phyloP scores from a whole-genome alignment of 1,140 invertebrate genomes.

The Drosophila melanica region DNA sequence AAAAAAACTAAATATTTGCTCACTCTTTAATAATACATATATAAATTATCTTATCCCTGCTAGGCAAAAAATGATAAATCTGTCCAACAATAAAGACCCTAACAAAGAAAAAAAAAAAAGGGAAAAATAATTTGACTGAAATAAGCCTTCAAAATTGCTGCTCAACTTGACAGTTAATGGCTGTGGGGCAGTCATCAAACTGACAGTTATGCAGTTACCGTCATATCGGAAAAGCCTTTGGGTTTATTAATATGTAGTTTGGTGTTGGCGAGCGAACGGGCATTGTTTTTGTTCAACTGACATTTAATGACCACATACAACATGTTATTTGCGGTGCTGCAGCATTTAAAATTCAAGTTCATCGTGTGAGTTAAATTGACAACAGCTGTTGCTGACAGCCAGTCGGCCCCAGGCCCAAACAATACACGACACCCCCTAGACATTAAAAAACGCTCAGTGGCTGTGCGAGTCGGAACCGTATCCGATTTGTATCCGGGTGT shows the following conservation, averaged over 20 bases:
- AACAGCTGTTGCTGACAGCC: conserved; percentile 71
- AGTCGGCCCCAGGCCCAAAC: conserved; percentile 6
- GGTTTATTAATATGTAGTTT: conserved; percentile 62
- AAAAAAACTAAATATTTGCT: too few species aligned
- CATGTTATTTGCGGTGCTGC: conserved; percentile 65
- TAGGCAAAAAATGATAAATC: too few species aligned
- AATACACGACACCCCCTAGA: not conserved
- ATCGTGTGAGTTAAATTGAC: conserved; percentile 40
- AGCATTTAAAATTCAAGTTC: conserved; percentile 79
- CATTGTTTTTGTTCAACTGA: conserved; percentile 67
- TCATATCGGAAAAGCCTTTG: conserved; percentile 31
- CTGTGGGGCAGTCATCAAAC: conserved; percentile 29
- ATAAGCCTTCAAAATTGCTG: conserved; percentile 1
- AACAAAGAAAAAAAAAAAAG: too few species aligned
- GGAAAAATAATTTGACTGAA: not conserved
- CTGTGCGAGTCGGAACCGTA: conserved; percentile 25
- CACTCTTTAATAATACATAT: too few species aligned
- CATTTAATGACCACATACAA: conserved; percentile 76
- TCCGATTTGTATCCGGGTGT: conserved; percentile 28
- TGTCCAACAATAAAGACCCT: too few species aligned
- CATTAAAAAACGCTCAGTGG: conserved; percentile 28
- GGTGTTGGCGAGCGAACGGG: not conserved
- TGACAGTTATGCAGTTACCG: conserved; percentile 60
- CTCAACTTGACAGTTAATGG: conserved; percentile 13
- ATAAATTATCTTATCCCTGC: too few species aligned